Percentiles rank a stretch among this genome's conserved stretches.
These are phyloP conservation scores for Ceratina japonica DNA, from an alignment of 1,140 invertebrate genomes.

Conservation along the genomic window DNA sequence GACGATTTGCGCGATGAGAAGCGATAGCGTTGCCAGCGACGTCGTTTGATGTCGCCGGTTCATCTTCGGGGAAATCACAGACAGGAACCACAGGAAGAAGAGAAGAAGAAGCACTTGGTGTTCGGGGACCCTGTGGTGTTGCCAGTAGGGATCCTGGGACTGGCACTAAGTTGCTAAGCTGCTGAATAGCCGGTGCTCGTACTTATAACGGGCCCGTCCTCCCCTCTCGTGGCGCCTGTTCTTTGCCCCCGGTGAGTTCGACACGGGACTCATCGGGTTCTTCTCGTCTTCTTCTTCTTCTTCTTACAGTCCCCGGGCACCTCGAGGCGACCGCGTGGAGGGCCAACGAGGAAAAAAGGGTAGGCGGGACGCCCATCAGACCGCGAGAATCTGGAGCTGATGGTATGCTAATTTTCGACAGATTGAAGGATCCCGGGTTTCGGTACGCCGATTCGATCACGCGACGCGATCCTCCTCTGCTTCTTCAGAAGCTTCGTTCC, in stretches of 20 bases:
- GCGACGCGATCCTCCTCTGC: background rate
- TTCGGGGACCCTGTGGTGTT: slow-evolving; percentile 22
- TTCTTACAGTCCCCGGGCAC: slow-evolving; percentile 30
- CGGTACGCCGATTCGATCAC: background rate
- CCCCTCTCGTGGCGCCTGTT: slow-evolving; percentile 60
- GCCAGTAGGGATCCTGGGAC: slow-evolving; percentile 47
- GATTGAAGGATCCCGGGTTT: background rate
- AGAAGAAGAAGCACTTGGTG: slow-evolving; percentile 4
- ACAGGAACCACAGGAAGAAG: background rate
- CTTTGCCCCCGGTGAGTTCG: slow-evolving; percentile 53
- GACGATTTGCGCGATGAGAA: slow-evolving; percentile 45
- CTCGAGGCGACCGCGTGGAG: background rate
- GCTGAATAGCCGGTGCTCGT: slow-evolving; percentile 73
- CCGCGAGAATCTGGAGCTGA: slow-evolving; percentile 5
- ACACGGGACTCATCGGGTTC: too few relatives aligned
- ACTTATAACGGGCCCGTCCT: slow-evolving; percentile 79
- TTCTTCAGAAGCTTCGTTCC: background rate
- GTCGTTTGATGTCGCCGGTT: background rate
- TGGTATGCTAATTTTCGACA: slow-evolving; percentile 6
- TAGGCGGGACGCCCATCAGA: slow-evolving; percentile 12
- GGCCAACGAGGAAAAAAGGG: slow-evolving; percentile 17
- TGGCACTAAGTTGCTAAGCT: slow-evolving; percentile 73
- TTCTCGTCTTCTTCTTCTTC: slow-evolving; percentile 49
- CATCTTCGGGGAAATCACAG: slow-evolving; percentile 1
- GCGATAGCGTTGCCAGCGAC: slow-evolving; percentile 32